Evolutionary conservation across 2,797 vertebrate species (phyloP).

Genomic region (Clamator glandarius): DNA sequence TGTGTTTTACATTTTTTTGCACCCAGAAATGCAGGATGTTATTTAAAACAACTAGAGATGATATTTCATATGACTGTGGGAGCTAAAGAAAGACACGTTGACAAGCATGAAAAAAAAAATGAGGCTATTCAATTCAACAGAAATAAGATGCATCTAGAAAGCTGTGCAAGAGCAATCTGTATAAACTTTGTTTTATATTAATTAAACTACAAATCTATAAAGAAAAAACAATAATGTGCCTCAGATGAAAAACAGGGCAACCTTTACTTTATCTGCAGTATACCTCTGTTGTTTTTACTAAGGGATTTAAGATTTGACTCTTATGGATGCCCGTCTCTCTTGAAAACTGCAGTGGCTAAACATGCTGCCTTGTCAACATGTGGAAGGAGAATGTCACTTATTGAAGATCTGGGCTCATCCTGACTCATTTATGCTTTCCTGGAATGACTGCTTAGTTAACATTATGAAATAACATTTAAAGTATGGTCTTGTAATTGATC

Average conservation of each 20-base stretch:
- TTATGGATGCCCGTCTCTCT: background rate
- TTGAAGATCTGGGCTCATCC: background rate
- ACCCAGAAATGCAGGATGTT: background rate
- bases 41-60: constrained; percentile 21
- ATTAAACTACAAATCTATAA: background rate
- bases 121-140: background rate
- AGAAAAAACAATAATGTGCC: background rate
- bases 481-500: background rate
- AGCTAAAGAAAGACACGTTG: background rate
- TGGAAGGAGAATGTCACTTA: background rate
- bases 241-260: background rate
- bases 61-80: background rate
- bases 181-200: background rate
- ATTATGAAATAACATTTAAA: background rate
- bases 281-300: background rate
- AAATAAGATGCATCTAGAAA: background rate
- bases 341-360: background rate
- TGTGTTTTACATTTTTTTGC: background rate
- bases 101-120: background rate
- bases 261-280: background rate
- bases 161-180: background rate
- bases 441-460: background rate
- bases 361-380: background rate
- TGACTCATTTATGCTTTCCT: background rate
- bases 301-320: background rate